Base-by-base conservation (phyloP, 2,888 invertebrate species). In the Hipparchia sbordonii region DNA sequence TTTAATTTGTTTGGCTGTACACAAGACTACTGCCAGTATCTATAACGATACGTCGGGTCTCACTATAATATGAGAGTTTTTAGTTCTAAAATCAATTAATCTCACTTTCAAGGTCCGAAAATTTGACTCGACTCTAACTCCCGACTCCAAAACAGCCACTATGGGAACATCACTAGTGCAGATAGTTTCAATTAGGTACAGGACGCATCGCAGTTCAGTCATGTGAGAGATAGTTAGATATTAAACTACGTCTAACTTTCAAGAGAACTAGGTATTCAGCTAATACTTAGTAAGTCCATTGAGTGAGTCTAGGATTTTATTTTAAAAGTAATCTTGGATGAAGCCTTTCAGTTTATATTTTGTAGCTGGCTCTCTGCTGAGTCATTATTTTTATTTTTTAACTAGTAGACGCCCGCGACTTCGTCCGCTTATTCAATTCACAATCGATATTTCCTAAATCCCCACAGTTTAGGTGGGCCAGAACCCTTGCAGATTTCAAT, bases 191-290 rank as follows among this genome's bases (percentile, higher is more conserved):
- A 74, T 73, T 74, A 76, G 72, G 68, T 70, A 70, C 68, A 68
- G 46, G 71, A 63, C 72, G 67, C 70, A 72, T 65, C 73, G 72
- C 72, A 71, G 75, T 67, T 77, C 76, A 77, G 74, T 77, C 73
- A 79, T 76, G 75, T 75, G 71, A 70, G 59, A n/a, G 74, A 77
- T 76, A 74, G 78, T 76, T 76, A 77, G 72, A 76, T 75, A 76
- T 76, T 72, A 73, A 62, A 61, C 60, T 69, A 60, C 52, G 60
- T 69, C 69, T 69, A 33, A 61, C 69, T 69, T 69, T 52, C 60
- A 33, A 59, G 57, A 33, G 59, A 67, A 59, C 13, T 57, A 63
- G 23, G 48, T 51, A 59, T 48, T 67, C 10, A 46, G n/a, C 46
- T 23, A 59, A 57, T 67, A 23, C 23, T 23, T 23, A 23, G 23